Percentiles rank a stretch among this genome's conserved stretches.
Evolutionary conservation across 2,888 invertebrate species (phyloP).

Genomic region (Panopea generosa): DNA sequence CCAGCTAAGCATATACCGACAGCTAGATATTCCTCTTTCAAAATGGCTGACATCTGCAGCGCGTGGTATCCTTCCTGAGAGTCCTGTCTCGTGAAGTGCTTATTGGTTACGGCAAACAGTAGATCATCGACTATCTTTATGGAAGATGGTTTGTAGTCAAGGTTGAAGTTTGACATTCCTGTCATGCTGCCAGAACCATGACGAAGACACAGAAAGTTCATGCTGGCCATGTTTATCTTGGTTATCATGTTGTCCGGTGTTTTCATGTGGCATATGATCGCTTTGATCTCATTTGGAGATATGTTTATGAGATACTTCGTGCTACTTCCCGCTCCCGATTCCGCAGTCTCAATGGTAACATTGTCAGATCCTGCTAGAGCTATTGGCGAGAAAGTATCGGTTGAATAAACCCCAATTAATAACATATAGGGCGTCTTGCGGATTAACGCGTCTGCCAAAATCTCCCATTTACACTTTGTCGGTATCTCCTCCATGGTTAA

Average conservation of each 20-base stretch:
- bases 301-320: constrained; percentile 16
- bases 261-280: constrained; percentile 39
- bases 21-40: constrained; percentile 38
- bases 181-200: constrained; percentile 28
- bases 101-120: constrained; percentile 17
- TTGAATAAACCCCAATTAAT: constrained; percentile 43
- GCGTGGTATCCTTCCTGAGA: constrained; percentile 33
- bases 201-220: constrained; percentile 45
- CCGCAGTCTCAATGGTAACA: neutral
- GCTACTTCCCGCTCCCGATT: neutral
- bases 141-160: constrained; percentile 4
- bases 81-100: constrained; percentile 35
- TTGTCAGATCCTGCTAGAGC: constrained; percentile 29
- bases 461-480: too few relatives aligned
- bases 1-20: constrained; percentile 30
- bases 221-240: constrained; percentile 27
- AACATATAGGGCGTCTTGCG: constrained; percentile 15
- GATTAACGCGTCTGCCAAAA: neutral
- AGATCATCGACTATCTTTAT: constrained; percentile 11
- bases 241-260: constrained; percentile 10
- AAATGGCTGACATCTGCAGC: constrained; percentile 35
- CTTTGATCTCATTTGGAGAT: constrained; percentile 12
- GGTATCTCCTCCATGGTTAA: too few relatives aligned
- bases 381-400: constrained; percentile 21
- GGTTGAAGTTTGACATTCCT: constrained; percentile 45